phyloP scores from a whole-genome alignment of 2,797 vertebrate genomes.

The Diceros bicornis region DNA sequence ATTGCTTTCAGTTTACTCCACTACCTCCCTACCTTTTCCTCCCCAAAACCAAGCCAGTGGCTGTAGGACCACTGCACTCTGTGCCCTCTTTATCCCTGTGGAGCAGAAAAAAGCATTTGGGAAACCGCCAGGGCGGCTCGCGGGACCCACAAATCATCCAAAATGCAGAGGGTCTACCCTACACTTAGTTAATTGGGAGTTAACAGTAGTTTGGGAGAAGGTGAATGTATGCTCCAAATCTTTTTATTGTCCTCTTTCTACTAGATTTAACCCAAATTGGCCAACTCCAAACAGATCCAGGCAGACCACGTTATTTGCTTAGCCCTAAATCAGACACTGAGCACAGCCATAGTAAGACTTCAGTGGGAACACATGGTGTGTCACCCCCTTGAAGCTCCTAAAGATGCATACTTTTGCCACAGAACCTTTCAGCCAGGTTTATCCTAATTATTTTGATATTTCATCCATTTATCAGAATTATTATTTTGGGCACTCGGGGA shows the following conservation, averaged over 20 bases:
- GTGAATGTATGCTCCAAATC: background rate
- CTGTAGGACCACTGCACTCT: background rate
- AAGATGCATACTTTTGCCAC: slow-evolving; percentile 2
- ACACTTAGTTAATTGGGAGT: slow-evolving; percentile 20
- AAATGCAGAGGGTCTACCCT: background rate
- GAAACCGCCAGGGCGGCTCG: background rate
- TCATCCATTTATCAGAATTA: slow-evolving; percentile 52
- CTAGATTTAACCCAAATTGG: slow-evolving; percentile 63
- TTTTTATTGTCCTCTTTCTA: slow-evolving; percentile 74
- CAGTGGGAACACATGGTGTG: background rate
- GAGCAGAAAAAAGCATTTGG: background rate
- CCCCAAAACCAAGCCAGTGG: background rate
- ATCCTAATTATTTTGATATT: slow-evolving; percentile 53
- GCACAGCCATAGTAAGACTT: background rate
- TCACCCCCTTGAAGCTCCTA: background rate
- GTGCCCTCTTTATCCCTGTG: background rate
- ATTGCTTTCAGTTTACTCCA: background rate
- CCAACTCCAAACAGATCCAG: slow-evolving; percentile 70
- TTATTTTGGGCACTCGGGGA: background rate
- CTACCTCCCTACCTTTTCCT: background rate
- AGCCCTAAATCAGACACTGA: slow-evolving; percentile 69
- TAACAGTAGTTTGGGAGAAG: background rate
- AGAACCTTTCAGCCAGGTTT: background rate
- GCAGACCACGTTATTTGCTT: slow-evolving; percentile 77
- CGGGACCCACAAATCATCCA: background rate